A percentile compares a stretch with the other conserved stretches of the same genome.
phyloP scores from a whole-genome alignment of 1,140 invertebrate species.

The Cheumatopsyche charites region DNA sequence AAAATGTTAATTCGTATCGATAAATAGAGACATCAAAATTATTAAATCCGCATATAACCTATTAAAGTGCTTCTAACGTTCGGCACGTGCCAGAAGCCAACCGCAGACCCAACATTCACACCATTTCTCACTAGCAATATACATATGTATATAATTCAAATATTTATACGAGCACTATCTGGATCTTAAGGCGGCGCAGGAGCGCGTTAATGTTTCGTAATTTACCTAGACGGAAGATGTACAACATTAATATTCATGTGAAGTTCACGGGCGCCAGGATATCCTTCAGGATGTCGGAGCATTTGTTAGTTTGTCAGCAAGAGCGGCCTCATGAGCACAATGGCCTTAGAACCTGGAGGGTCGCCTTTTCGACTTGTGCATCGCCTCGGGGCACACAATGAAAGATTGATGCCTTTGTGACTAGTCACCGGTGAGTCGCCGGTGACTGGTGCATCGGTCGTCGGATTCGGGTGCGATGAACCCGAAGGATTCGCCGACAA shows the following conservation, averaged over 20 bases:
- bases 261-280: slow-evolving; percentile 46
- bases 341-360: slow-evolving; percentile 4
- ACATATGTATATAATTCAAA: background rate
- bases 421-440: background rate
- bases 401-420: slow-evolving; percentile 38
- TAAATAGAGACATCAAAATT: no score
- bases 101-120: no score
- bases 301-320: slow-evolving; percentile 42
- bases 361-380: slow-evolving; percentile 13
- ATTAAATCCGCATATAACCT: no score
- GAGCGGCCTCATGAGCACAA: background rate
- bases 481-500: slow-evolving; percentile 14
- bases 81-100: no score
- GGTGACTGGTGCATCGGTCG: background rate
- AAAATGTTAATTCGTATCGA: no score
- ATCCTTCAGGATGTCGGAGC: slow-evolving; percentile 40
- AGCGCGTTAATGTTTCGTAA: slow-evolving; percentile 37
- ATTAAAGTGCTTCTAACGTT: no score
- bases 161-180: slow-evolving; percentile 9
- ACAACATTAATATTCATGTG: slow-evolving; percentile 46
- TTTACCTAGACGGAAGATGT: slow-evolving; percentile 43
- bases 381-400: slow-evolving; percentile 28
- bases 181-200: background rate
- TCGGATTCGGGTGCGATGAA: slow-evolving; percentile 8
- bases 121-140: no score